Percentiles rank a stretch among this genome's conserved stretches.
These are phyloP conservation scores for Platichthys stellatus DNA, from an alignment of 2,113 vertebrate species.

Conservation along the genomic window DNA sequence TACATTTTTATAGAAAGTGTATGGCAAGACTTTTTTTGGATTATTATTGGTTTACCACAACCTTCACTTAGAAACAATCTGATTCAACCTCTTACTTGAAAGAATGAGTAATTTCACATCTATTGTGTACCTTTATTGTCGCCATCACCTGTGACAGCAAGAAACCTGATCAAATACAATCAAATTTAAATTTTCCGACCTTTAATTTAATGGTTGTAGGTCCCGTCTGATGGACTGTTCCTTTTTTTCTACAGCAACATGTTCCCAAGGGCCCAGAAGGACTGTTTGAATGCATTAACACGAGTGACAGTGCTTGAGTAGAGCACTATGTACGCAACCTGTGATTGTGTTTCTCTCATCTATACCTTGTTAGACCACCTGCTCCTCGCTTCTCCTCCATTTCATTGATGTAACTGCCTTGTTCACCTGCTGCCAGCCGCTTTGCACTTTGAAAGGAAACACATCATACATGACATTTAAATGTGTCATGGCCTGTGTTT, in stretches of 20 bases:
- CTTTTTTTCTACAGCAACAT: constrained; percentile 20
- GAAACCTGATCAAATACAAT: not conserved
- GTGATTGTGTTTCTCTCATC: constrained; percentile 48
- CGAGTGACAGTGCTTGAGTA: not conserved
- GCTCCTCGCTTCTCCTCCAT: not conserved
- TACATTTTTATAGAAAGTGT: no score
- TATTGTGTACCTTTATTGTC: no score
- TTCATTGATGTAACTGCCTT: not conserved
- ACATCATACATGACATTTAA: not conserved
- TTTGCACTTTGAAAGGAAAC: not conserved
- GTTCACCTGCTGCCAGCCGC: not conserved
- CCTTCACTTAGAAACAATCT: no score
- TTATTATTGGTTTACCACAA: no score
- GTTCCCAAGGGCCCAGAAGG: constrained; percentile 25
- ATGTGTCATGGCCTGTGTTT: no score
- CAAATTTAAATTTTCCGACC: constrained; percentile 1
- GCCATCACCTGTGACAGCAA: no score
- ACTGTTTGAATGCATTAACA: constrained; percentile 47
- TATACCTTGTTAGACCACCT: constrained; percentile 33
- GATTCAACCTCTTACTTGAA: no score
- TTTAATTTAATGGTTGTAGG: not conserved
- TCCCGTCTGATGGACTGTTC: not conserved
- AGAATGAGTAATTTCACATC: no score
- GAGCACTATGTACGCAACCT: not conserved
- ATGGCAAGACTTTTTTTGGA: no score